These are phyloP conservation scores for Naso thynnoides DNA, from an alignment of 2,797 vertebrate species.

Conservation along the genomic window DNA sequence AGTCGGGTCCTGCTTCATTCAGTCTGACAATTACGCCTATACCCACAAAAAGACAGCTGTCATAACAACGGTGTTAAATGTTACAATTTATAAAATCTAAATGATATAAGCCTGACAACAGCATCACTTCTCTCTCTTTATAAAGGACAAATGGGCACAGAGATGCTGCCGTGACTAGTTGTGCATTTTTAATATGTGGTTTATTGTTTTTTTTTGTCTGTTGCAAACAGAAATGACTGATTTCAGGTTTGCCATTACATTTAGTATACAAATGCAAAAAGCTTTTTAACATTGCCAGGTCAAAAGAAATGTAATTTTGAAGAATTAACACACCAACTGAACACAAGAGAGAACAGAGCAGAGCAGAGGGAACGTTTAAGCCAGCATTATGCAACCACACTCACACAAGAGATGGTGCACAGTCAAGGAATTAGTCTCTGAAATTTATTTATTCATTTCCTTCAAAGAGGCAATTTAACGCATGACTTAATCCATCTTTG, in stretches of 20 bases:
- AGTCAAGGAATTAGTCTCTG: conserved; percentile 83
- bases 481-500: conserved; percentile 86
- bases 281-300: conserved; percentile 57
- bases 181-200: not conserved
- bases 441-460: conserved; percentile 87
- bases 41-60: too few relatives aligned
- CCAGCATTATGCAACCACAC: conserved; percentile 75
- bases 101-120: not conserved
- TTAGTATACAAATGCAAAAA: conserved; percentile 27
- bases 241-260: conserved; percentile 34
- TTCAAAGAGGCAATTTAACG: conserved; percentile 88
- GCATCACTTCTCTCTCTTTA: not conserved
- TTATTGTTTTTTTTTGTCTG: not conserved
- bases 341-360: conserved; percentile 54
- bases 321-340: conserved; percentile 54
- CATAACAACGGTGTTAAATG: too few relatives aligned
- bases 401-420: conserved; percentile 76
- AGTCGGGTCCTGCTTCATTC: too few relatives aligned
- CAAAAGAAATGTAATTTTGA: conserved; percentile 60
- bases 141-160: too few relatives aligned
- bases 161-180: not conserved
- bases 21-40: too few relatives aligned
- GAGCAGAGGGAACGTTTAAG: conserved; percentile 64
- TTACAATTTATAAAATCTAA: not conserved
- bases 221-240: not conserved